phyloP scores from a whole-genome alignment of 2,113 vertebrate species.

The Saccopteryx leptura region DNA sequence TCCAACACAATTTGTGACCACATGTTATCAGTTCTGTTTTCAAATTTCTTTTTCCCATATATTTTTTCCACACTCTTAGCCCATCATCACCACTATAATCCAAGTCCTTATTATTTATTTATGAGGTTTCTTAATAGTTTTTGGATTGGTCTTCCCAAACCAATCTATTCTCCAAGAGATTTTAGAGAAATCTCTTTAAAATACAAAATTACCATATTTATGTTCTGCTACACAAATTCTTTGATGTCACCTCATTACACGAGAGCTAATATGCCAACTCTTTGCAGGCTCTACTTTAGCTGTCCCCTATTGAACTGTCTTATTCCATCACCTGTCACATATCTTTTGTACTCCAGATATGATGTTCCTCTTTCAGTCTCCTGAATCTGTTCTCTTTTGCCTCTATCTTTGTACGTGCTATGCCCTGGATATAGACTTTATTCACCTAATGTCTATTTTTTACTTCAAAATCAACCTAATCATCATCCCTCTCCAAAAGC shows the following conservation, averaged over 20 bases:
- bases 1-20: background rate
- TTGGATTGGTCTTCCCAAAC: background rate
- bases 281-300: background rate
- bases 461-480: slow-evolving; percentile 31
- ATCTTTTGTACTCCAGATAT: background rate
- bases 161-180: background rate
- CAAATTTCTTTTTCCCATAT: background rate
- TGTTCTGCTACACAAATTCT: background rate
- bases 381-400: background rate
- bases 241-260: background rate
- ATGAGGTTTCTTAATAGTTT: background rate
- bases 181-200: slow-evolving; percentile 44
- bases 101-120: background rate
- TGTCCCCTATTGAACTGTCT: background rate
- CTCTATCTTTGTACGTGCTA: background rate
- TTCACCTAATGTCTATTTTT: background rate
- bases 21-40: background rate
- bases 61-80: background rate
- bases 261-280: background rate
- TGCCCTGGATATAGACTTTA: background rate
- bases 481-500: background rate
- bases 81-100: background rate
- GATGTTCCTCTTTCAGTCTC: background rate
- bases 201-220: slow-evolving; percentile 1
- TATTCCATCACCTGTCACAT: background rate